Evolutionary conservation across 2,113 vertebrate species (phyloP), one percentile per base, ranked within the genome.

Genomic region (Ancistrus triradiatus): DNA sequence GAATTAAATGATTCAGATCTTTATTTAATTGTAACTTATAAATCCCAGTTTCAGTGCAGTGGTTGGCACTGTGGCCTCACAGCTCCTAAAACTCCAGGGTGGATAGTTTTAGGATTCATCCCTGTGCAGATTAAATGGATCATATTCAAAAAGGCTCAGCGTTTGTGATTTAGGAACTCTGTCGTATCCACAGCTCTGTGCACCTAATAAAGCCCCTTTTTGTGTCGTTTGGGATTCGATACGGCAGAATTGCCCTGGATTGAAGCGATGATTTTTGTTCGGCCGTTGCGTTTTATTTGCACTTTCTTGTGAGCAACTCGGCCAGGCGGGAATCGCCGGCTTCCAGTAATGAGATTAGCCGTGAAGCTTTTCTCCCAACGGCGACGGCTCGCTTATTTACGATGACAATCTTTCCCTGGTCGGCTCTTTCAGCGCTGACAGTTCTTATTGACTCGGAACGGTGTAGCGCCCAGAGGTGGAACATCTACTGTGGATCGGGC

Each of bases 281-380:
- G 21, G 15, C 51, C 13, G 17, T 48, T 37, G 38, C 9, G 7
- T 21, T 25, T 40, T 51, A 42, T 44, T 52, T 42, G 40, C 5
- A 11, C 57, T 46, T 47, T 57, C 40, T 56, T 28, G 61, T 38
- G 42, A 37, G 42, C 42, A 15, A 43, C n/a, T 55, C 28, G 47
- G 38, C 59, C 21, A 17, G 15, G n/a, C 25, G 37, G n/a, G 17
- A 68, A 62, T 57, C 35, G 13, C 24, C 10, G 15, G 35, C 47
- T 63, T 72, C 44, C 15, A 55, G 51, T 66, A 63, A 70, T 44
- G 42, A 42, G 53, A 66, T 63, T 72, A 62, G 19, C 58, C 22
- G 10, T 46, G 19, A 49, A 60, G 60, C 51, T 56, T 10, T 24
- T 51, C 31, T 46, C 19, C 25, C 55, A 43, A 51, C 6, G 27